A percentile compares a stretch with the other conserved stretches of the same genome.
These are phyloP conservation scores for Conus ventricosus DNA, from an alignment of 1,140 invertebrate genomes.

Conservation along the genomic window DNA sequence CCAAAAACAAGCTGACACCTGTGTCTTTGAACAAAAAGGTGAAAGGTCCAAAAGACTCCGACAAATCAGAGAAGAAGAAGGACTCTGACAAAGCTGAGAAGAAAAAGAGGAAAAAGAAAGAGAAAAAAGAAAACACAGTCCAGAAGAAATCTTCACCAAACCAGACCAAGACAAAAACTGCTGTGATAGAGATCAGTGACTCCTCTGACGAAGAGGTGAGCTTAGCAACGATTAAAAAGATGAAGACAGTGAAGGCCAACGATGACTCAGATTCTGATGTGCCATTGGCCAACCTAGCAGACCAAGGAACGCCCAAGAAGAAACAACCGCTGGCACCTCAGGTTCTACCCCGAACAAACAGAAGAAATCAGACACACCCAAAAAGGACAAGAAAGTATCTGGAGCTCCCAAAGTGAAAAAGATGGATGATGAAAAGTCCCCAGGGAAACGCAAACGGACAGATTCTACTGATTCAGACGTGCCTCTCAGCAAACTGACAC, in stretches of 20 bases:
- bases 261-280: conserved; percentile 55
- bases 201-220: conserved; percentile 39
- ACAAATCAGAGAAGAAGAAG: conserved; percentile 24
- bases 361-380: conserved; percentile 24
- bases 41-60: conserved; percentile 20
- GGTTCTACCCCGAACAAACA: background rate
- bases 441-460: conserved; percentile 15
- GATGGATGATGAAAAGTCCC: background rate
- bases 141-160: conserved; percentile 38
- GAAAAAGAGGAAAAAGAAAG: conserved; percentile 48
- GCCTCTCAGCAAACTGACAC: conserved; percentile 52
- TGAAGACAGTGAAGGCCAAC: conserved; percentile 31
- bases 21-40: conserved; percentile 44
- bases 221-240: conserved; percentile 34
- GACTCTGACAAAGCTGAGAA: conserved; percentile 45
- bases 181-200: conserved; percentile 28
- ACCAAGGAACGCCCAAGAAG: conserved; percentile 42
- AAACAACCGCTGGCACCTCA: background rate
- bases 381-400: conserved; percentile 18
- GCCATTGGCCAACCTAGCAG: conserved; percentile 48
- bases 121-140: conserved; percentile 39
- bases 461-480: conserved; percentile 56
- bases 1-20: conserved; percentile 35
- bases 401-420: conserved; percentile 20
- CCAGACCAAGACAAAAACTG: conserved; percentile 43